Base-by-base conservation (phyloP, 1,140 invertebrate species). In the Lysiphlebus fabarum region DNA sequence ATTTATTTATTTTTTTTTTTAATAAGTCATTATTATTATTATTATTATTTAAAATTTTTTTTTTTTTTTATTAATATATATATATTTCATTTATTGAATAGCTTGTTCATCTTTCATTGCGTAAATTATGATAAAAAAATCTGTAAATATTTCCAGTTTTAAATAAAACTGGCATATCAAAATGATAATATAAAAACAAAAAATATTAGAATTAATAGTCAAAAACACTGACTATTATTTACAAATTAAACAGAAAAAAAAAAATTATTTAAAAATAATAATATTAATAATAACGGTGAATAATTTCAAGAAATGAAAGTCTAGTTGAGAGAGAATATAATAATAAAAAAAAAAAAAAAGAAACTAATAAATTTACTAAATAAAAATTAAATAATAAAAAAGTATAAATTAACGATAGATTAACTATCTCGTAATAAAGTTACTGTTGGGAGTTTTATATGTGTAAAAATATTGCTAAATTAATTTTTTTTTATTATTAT, bases 401-500 rank as follows among this genome's bases (percentile, higher is more conserved):
- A 17, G 17, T 17, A 17, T 43, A 58, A 64, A 62, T 43, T 37
- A 62, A 42, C 34, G 65, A 61, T 50, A 58, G 12, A 58, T 51
- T 17, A 17, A 17, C 17, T 3, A 17, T 17, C 17, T 17, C 17
- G 17, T 17, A 17, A 17, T 17, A 17, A 17, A 65, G 59, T 66
- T 67, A 61, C 50, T 62, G 70, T 67, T 65, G 63, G 61, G 65
- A 63, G 71, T 63, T 68, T 65, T 66, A 68, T 64, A 66, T 62
- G 70, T 74, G 75, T 69, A 75, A 77, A 77, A 75, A 75, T 75
- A 77, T 73, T 65, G 66, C 62, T 68, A 64, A 55, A 37, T 58
- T 65, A 66, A 66, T 62, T 67, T 62, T 14, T 26, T 54, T 47
- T 60, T 63, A 61, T 54, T 61, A 14, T 56, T 49, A 43, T 41